Percentiles rank a stretch among this genome's conserved stretches.
Conservation (phyloP, 2,888 invertebrate genomes). For the Aporophyla lueneburgensis region DNA sequence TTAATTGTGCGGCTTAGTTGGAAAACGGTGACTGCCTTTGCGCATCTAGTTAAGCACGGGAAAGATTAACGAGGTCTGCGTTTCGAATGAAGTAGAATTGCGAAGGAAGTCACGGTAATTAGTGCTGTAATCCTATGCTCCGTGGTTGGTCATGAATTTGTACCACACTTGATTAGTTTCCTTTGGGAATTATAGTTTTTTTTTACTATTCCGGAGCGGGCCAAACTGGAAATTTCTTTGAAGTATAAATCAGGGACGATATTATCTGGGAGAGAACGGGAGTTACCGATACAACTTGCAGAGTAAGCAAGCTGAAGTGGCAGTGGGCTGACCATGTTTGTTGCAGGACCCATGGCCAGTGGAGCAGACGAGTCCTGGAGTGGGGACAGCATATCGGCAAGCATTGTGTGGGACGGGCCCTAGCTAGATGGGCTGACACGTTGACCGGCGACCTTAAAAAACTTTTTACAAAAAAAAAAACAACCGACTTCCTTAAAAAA, state of each 20-base stretch:
- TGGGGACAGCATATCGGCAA: too few species aligned
- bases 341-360: too few species aligned
- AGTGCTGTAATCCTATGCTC: constrained; percentile 72
- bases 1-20: constrained; percentile 65
- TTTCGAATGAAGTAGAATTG: constrained; percentile 75
- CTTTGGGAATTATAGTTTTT: constrained; percentile 51
- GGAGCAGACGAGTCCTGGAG: too few species aligned
- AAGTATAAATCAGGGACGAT: not conserved
- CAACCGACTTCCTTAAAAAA: too few species aligned
- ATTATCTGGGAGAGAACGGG: too few species aligned
- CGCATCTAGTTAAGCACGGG: constrained; percentile 73
- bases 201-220: not conserved
- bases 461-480: too few species aligned
- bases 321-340: too few species aligned
- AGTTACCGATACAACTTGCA: too few species aligned
- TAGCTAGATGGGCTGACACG: not conserved
- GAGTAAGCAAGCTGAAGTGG: too few species aligned
- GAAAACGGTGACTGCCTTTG: constrained; percentile 68
- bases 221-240: not conserved
- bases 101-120: constrained; percentile 78
- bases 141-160: constrained; percentile 72
- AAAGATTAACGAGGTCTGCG: constrained; percentile 78
- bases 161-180: constrained; percentile 71
- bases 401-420: not conserved
- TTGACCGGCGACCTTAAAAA: not conserved